These are phyloP conservation scores for Callocephalon fimbriatum DNA, from an alignment of 2,113 vertebrate genomes.

Conservation along the genomic window DNA sequence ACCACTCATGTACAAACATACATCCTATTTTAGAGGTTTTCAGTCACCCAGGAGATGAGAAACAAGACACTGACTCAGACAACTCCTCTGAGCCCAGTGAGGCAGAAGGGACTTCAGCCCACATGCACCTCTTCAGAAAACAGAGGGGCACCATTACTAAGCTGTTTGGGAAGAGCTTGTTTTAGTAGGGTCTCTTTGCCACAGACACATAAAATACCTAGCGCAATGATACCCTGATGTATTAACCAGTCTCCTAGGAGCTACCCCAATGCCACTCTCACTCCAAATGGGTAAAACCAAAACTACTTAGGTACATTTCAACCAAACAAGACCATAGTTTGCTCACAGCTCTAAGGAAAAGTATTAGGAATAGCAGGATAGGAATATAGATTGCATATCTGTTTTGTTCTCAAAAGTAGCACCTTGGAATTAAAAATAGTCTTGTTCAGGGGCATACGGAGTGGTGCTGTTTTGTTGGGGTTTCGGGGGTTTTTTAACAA, in stretches of 20 bases:
- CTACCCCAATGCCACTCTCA: not conserved
- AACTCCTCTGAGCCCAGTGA: not conserved
- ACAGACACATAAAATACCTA: not conserved
- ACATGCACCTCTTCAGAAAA: not conserved
- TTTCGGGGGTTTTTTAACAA: not conserved
- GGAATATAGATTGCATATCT: not conserved
- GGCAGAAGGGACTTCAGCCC: not conserved
- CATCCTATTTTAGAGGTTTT: not conserved
- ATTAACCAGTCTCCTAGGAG: not conserved
- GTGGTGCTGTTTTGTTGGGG: not conserved
- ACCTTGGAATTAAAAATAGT: not conserved
- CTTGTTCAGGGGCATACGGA: not conserved
- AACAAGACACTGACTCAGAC: not conserved
- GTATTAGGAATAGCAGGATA: not conserved
- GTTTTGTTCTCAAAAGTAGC: not conserved
- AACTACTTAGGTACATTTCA: not conserved
- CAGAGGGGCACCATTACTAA: not conserved
- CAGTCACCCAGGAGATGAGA: not conserved
- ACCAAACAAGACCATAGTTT: not conserved
- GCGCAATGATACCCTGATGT: not conserved
- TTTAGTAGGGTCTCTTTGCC: not conserved
- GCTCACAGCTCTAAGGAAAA: not conserved
- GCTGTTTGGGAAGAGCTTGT: not conserved
- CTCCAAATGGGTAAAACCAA: not conserved
- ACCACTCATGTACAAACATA: rapidly evolving